Evolutionary conservation across 2,888 invertebrate genomes (phyloP).

Genomic region (Coecobrya sp.): DNA sequence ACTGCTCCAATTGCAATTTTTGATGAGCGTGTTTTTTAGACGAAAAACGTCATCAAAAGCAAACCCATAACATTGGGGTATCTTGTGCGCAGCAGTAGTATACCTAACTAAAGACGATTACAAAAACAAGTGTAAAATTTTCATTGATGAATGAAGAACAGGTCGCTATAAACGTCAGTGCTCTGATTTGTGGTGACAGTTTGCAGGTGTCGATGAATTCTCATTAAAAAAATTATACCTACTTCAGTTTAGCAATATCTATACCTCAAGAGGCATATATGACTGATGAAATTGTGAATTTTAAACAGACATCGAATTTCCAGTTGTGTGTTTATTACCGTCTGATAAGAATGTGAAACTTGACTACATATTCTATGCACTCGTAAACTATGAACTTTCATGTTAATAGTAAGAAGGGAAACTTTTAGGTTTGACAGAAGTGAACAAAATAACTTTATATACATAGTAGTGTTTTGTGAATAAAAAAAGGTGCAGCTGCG

Average conservation of each 20-base stretch:
- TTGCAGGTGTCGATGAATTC: slow-evolving; percentile 62
- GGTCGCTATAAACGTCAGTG: slow-evolving; percentile 48
- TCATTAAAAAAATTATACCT: slow-evolving; percentile 38
- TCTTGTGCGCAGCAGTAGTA: neutral
- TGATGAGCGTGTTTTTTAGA: neutral
- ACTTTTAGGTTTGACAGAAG: neutral
- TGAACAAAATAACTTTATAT: neutral
- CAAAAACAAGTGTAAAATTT: slow-evolving; percentile 30
- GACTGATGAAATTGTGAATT: slow-evolving; percentile 5
- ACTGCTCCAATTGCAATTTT: neutral
- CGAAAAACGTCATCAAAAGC: neutral
- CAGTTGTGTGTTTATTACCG: neutral
- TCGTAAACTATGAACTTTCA: slow-evolving; percentile 24
- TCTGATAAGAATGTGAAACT: slow-evolving; percentile 1
- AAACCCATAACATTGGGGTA: neutral
- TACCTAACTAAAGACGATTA: slow-evolving; percentile 14
- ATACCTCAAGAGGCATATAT: neutral
- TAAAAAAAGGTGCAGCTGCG: neutral
- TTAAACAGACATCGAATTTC: slow-evolving; percentile 8
- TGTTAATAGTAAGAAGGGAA: neutral
- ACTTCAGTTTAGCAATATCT: neutral
- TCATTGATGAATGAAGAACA: slow-evolving; percentile 39
- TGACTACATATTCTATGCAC: neutral
- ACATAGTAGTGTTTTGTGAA: neutral
- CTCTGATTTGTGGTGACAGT: slow-evolving; percentile 47